These are phyloP conservation scores for Oreonectes daqikongensis DNA, from an alignment of 2,797 vertebrate species.

Conservation along the genomic window DNA sequence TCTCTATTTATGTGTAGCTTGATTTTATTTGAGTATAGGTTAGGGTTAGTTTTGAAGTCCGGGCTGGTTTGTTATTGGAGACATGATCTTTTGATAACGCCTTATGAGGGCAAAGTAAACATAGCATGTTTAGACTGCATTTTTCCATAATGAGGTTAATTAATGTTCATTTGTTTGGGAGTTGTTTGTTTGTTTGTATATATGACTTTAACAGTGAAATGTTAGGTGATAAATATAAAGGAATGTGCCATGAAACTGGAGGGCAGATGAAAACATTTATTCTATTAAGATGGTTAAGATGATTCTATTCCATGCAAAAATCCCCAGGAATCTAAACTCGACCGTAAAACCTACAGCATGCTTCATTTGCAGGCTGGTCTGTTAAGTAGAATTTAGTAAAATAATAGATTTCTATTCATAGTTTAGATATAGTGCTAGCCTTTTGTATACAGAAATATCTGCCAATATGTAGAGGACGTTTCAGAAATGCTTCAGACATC, in stretches of 20 bases:
- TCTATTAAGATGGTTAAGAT: slow-evolving; percentile 54
- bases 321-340: slow-evolving; percentile 45
- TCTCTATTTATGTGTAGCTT: background rate
- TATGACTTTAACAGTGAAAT: background rate
- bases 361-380: slow-evolving; percentile 41
- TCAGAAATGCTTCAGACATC: no score
- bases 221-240: slow-evolving; percentile 18
- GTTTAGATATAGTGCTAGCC: background rate
- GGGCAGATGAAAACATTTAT: slow-evolving; percentile 60
- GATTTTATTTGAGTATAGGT: no score
- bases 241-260: slow-evolving; percentile 50
- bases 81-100: background rate
- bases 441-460: background rate
- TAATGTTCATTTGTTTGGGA: background rate
- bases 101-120: slow-evolving; percentile 2
- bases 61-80: background rate
- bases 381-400: slow-evolving; percentile 45
- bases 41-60: background rate
- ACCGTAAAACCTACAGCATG: slow-evolving; percentile 37
- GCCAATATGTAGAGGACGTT: background rate
- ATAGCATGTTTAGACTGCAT: slow-evolving; percentile 1
- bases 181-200: background rate
- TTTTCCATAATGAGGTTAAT: background rate
- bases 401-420: slow-evolving; percentile 16
- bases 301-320: slow-evolving; percentile 57